Evolutionary conservation across 2,888 invertebrate genomes (phyloP).

Genomic region (Drosophila atripex): DNA sequence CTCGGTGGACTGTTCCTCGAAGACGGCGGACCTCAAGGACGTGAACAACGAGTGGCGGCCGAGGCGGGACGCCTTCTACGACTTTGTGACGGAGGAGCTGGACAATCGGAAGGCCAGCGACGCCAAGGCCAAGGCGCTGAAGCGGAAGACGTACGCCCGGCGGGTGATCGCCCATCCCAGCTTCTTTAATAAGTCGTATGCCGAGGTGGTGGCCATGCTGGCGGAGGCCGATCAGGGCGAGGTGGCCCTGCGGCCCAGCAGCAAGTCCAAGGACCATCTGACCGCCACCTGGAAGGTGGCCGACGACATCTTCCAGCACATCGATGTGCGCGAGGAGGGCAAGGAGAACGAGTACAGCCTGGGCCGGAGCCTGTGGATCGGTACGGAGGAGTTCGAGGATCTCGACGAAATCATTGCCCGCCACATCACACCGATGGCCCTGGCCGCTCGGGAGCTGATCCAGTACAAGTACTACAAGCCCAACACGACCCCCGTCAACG

Average conservation of each 20-base stretch:
- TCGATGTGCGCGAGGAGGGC: constrained; percentile 97
- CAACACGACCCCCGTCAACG: constrained; percentile 90
- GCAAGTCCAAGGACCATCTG: constrained; percentile 97
- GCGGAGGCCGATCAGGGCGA: constrained; percentile 97
- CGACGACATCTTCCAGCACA: constrained; percentile 97
- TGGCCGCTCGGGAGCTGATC: constrained; percentile 94
- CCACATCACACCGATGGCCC: constrained; percentile 98
- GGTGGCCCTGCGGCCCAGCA: constrained; percentile 97
- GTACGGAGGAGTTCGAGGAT: constrained; percentile 97
- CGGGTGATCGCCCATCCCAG: constrained; percentile 98
- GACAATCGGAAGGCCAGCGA: constrained; percentile 92
- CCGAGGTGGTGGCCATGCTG: constrained; percentile 96
- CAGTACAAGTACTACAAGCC: constrained; percentile 94
- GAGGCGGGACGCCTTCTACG: constrained; percentile 94
- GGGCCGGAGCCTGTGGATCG: constrained; percentile 94
- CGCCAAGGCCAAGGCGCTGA: constrained; percentile 85
- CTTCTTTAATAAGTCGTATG: constrained; percentile 97
- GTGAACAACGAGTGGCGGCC: constrained; percentile 96
- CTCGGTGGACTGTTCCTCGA: constrained; percentile 96
- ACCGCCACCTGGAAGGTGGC: constrained; percentile 99
- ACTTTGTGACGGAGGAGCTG: constrained; percentile 92
- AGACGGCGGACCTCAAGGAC: constrained; percentile 95
- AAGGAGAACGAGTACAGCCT: constrained; percentile 98
- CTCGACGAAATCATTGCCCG: constrained; percentile 99
- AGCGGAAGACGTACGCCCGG: constrained; percentile 89